A percentile compares a stretch with the other conserved stretches of the same genome.
Evolutionary conservation across 2,113 vertebrate genomes (phyloP).

Genomic region (Reinhardtius hippoglossoides): DNA sequence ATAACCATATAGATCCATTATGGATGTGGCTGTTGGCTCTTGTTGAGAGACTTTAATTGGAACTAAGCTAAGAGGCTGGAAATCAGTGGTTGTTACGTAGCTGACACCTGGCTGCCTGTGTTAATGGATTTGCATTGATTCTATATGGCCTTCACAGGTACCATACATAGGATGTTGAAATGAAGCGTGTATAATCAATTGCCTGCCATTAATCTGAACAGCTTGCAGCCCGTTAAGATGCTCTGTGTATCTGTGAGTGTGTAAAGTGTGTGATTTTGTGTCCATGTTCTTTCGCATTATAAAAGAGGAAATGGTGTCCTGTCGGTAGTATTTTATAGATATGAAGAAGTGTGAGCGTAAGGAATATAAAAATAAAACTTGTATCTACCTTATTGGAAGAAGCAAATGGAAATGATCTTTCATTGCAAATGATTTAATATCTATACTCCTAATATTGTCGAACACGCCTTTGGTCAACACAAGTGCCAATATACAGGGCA

Average conservation of each 20-base stretch:
- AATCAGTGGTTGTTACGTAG: slow-evolving; percentile 63
- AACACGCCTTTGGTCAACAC: slow-evolving; percentile 55
- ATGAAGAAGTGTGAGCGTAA: slow-evolving; percentile 27
- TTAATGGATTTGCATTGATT: slow-evolving; percentile 74
- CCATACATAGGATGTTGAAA: slow-evolving; percentile 53
- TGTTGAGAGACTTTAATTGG: slow-evolving; percentile 63
- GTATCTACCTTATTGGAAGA: slow-evolving; percentile 7
- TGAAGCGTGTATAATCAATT: slow-evolving; percentile 55
- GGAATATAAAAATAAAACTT: slow-evolving; percentile 23
- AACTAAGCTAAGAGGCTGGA: slow-evolving; percentile 61
- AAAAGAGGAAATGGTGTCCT: slow-evolving; percentile 28
- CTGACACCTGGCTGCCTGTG: slow-evolving; percentile 66
- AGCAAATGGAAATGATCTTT: slow-evolving; percentile 7
- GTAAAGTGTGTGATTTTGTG: slow-evolving; percentile 16
- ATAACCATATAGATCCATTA: slow-evolving; percentile 60
- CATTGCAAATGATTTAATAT: slow-evolving; percentile 25
- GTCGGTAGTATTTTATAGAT: slow-evolving; percentile 31
- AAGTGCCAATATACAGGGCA: slow-evolving; percentile 52
- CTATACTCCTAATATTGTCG: slow-evolving; percentile 40
- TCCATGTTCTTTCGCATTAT: slow-evolving; percentile 15
- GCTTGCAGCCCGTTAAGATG: slow-evolving; percentile 37
- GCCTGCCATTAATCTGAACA: slow-evolving; percentile 59
- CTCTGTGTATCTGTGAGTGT: slow-evolving; percentile 47
- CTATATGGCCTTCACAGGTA: slow-evolving; percentile 59
- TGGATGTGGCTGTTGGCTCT: slow-evolving; percentile 52